Percentiles rank a stretch among this genome's conserved stretches.
phyloP scores from a whole-genome alignment of 2,797 vertebrate genomes.

The Otolemur crassicaudatus region DNA sequence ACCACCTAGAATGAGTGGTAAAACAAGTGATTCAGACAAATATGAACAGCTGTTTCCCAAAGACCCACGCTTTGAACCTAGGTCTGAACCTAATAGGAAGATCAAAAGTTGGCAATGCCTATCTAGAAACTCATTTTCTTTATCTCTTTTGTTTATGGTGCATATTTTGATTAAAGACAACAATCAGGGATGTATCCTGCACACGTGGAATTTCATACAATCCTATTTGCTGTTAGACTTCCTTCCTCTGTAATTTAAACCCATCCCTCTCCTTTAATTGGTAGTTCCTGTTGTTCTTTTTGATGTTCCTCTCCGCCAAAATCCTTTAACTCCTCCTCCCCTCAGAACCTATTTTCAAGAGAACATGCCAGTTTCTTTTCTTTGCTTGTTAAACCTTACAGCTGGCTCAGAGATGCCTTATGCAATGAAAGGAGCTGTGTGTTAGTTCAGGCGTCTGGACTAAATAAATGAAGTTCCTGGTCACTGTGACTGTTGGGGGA shows the following conservation, averaged over 20 bases:
- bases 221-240: background rate
- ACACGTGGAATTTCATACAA: background rate
- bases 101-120: background rate
- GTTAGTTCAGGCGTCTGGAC: background rate
- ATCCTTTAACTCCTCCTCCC: background rate
- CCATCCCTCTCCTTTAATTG: background rate
- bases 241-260: background rate
- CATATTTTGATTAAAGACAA: background rate
- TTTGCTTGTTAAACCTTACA: background rate
- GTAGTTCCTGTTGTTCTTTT: background rate
- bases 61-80: background rate
- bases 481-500: background rate
- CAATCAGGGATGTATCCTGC: background rate
- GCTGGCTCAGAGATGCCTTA: background rate
- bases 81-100: background rate
- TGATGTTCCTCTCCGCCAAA: background rate
- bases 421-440: background rate
- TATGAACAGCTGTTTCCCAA: background rate
- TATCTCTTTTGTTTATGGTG: background rate
- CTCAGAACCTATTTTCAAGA: background rate
- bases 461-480: background rate
- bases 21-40: background rate
- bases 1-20: background rate
- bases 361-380: background rate
- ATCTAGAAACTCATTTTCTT: background rate